These are phyloP conservation scores for Macrobrachium rosenbergii DNA, from an alignment of 1,140 invertebrate genomes.

Conservation along the genomic window DNA sequence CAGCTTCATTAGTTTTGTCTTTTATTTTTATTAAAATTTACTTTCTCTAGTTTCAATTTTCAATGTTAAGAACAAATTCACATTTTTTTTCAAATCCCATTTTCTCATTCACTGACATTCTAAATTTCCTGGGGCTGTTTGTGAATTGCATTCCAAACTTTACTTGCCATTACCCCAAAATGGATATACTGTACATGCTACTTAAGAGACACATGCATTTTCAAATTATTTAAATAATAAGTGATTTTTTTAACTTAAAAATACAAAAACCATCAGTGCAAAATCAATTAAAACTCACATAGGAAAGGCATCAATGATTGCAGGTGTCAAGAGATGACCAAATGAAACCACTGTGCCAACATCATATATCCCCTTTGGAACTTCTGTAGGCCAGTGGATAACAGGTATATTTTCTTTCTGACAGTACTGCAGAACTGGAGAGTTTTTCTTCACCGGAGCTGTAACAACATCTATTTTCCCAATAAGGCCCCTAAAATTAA, in stretches of 20 bases:
- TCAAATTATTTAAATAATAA: no score
- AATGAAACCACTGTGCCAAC: conserved; percentile 57
- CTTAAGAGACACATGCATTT: no score
- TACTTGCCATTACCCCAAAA: no score
- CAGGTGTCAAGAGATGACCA: conserved; percentile 53
- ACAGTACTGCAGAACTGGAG: conserved; percentile 27
- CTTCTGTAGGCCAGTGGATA: conserved; percentile 13
- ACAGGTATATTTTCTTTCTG: conserved; percentile 25
- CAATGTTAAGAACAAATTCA: no score
- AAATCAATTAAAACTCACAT: conserved; percentile 41
- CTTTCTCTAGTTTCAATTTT: no score
- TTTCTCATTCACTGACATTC: no score
- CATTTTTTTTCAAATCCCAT: no score
- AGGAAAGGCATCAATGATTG: conserved; percentile 50
- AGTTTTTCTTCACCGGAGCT: conserved; percentile 33
- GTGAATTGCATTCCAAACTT: no score
- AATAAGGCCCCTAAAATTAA: conserved; percentile 18
- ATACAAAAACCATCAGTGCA: not conserved
- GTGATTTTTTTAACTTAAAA: not conserved
- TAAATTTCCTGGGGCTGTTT: no score
- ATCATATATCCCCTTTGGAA: conserved; percentile 27
- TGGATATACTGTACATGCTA: no score
- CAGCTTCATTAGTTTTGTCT: no score
- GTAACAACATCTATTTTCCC: conserved; percentile 37
- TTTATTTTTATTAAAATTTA: no score